Evolutionary conservation across 2,888 invertebrate species (phyloP).

Genomic region (Plebejus melissa): DNA sequence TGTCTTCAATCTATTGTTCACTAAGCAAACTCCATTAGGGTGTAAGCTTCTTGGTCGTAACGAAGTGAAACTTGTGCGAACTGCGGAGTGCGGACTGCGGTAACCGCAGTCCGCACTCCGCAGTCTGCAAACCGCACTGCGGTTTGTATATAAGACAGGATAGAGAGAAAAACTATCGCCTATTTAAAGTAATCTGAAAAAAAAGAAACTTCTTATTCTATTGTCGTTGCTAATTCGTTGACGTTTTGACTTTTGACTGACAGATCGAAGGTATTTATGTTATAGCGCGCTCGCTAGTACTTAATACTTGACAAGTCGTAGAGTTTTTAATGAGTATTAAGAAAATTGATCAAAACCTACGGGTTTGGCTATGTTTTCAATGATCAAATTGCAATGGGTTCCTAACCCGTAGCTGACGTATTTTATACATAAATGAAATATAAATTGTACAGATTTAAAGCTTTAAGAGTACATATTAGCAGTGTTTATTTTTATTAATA

Average conservation of each 20-base stretch:
- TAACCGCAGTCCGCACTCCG: too few species aligned
- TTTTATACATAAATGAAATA: constrained; percentile 73
- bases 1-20: too few species aligned
- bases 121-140: too few species aligned
- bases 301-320: constrained; percentile 52
- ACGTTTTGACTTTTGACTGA: constrained; percentile 48
- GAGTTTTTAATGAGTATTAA: constrained; percentile 42
- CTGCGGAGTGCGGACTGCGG: too few species aligned
- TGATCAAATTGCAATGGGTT: constrained; percentile 76
- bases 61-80: too few species aligned
- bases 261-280: constrained; percentile 31
- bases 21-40: too few species aligned
- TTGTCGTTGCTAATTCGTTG: constrained; percentile 57
- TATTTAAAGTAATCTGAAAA: not conserved
- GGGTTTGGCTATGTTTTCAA: constrained; percentile 68
- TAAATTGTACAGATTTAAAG: constrained; percentile 74
- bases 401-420: constrained; percentile 77
- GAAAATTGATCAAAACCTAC: constrained; percentile 49
- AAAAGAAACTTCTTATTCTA: constrained; percentile 51
- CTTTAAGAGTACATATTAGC: constrained; percentile 61
- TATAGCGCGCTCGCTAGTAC: constrained; percentile 46
- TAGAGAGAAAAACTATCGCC: not conserved
- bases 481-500: constrained; percentile 67
- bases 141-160: too few species aligned
- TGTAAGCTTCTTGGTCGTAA: too few species aligned